Base-by-base conservation (phyloP, 2,113 vertebrate genomes). In the Trochalopteron elliotii region DNA sequence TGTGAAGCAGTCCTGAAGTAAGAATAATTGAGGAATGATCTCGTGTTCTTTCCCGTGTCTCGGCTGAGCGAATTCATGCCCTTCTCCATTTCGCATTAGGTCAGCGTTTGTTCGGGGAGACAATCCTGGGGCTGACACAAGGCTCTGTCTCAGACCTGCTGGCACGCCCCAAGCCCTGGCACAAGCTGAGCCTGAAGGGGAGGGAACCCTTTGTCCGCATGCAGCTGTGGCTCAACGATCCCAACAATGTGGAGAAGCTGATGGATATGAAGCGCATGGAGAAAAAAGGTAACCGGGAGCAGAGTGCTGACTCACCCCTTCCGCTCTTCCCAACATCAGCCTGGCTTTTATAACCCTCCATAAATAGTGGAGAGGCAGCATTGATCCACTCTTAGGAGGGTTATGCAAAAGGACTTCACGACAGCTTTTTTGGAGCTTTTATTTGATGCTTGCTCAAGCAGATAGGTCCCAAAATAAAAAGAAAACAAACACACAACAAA, bases 131-230 rank as follows among this genome's bases (percentile, higher is more conserved):
- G 90, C 98, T 99, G 87, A 99, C 99, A 79, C 99, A 99, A 96
- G 99, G 99, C 97, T 99, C 99, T 16, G 99, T 99, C 96, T 99
- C 99, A 45, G 99, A 99, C 98, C 99, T 99, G 80, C 98, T 99
- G 93, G 99, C 99, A 89, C 98, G 99, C 78, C 99, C 99, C 8
- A 99, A 99, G 97, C 99, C 99, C 96, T 99, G 99, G 99, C 99
- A 99, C 97, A 99, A 99, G 97, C 98, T 99, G 91, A 99, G 99
- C 89, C 98, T 99, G 92, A 99, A 99, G 97, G 99, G 99, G 55
- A 97, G 99, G 76, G 99, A 99, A 82, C 98, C 98, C 61, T 99
- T 99, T 78, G 99, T 99, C 61, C 98, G 98, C 40, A 99, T 99
- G 99, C 99, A 99, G 97, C 98, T 99, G n/a, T 99, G 99, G 99